Evolutionary conservation across 2,797 vertebrate genomes (phyloP).

Genomic region (Gallinago stenura): DNA sequence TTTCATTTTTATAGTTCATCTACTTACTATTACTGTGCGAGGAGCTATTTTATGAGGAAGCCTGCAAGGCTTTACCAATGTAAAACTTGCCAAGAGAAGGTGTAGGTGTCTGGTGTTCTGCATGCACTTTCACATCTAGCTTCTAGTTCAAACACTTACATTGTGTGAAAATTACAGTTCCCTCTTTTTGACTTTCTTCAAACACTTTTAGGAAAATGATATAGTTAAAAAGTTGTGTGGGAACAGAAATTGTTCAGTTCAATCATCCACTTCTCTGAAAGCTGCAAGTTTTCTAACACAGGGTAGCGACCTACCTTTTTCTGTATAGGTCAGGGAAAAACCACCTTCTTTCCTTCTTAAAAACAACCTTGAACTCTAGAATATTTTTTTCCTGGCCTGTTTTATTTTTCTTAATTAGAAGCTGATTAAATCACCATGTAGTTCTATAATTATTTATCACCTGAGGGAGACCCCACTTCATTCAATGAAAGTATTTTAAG

Average conservation of each 20-base stretch:
- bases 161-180: background rate
- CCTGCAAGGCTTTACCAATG: background rate
- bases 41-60: background rate
- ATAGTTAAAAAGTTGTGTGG: background rate
- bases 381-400: background rate
- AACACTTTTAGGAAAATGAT: background rate
- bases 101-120: background rate
- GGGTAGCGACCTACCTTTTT: background rate
- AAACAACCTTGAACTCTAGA: slow-evolving; percentile 45
- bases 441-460: slow-evolving; percentile 59
- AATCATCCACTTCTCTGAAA: background rate
- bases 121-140: background rate
- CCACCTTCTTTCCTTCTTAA: background rate
- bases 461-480: background rate
- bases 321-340: background rate
- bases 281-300: background rate
- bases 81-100: background rate
- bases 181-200: background rate
- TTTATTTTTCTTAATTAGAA: slow-evolving; percentile 62
- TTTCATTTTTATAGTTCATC: background rate
- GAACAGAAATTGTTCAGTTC: background rate
- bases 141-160: background rate
- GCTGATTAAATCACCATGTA: slow-evolving; percentile 27
- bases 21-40: background rate
- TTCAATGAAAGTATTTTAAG: slow-evolving; percentile 37